A percentile compares a stretch with the other conserved stretches of the same genome.
phyloP scores from a whole-genome alignment of 2,113 vertebrate species.

The Indicator indicator region DNA sequence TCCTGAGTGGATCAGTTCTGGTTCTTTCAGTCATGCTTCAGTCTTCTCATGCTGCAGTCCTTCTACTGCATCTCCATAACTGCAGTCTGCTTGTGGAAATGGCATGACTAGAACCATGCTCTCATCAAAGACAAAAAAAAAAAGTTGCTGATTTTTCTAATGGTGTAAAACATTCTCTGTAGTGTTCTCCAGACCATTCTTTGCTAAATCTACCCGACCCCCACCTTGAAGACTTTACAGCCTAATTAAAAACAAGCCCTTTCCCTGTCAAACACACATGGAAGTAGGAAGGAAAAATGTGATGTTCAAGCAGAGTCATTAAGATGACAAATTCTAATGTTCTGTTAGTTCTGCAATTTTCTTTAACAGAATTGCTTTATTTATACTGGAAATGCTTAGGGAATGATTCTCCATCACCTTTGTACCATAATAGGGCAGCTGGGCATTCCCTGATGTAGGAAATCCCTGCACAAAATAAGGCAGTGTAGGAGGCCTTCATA shows the following conservation, averaged over 20 bases:
- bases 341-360: slow-evolving; percentile 55
- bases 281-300: slow-evolving; percentile 42
- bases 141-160: not conserved
- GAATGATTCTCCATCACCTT: slow-evolving; percentile 58
- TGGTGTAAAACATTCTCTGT: not conserved
- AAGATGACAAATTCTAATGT: slow-evolving; percentile 53
- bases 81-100: not conserved
- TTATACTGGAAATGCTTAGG: slow-evolving; percentile 56
- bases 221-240: not conserved
- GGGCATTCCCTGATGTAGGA: slow-evolving; percentile 58
- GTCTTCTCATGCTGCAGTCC: not conserved
- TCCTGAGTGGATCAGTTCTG: not conserved
- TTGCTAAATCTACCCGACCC: not conserved
- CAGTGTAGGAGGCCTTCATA: slow-evolving; percentile 67
- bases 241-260: slow-evolving; percentile 26
- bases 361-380: slow-evolving; percentile 49
- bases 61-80: not conserved
- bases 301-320: slow-evolving; percentile 50
- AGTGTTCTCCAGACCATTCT: slow-evolving; percentile 10
- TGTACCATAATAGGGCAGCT: slow-evolving; percentile 53
- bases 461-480: slow-evolving; percentile 55
- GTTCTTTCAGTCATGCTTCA: not conserved
- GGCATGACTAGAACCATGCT: not conserved
- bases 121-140: not conserved
- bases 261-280: not conserved